Percentiles rank a stretch among this genome's conserved stretches.
phyloP scores from a whole-genome alignment of 2,797 vertebrate genomes.

The Enteromius viviparus region DNA sequence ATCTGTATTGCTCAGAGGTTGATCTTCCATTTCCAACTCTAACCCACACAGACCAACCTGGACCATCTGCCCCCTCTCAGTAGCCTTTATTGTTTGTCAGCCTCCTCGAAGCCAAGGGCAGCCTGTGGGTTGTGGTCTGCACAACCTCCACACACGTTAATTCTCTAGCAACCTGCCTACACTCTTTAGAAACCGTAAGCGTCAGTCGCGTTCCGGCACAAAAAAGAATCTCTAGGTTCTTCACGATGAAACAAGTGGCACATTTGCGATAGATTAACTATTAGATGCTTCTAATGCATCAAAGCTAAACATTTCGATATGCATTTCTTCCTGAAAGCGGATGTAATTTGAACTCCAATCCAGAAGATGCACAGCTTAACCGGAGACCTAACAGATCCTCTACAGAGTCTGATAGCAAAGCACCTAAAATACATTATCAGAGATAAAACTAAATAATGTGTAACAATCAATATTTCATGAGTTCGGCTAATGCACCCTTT shows the following conservation, averaged over 20 bases:
- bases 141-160: constrained; percentile 30
- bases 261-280: neutral
- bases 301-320: neutral
- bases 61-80: constrained; percentile 33
- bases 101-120: constrained; percentile 46
- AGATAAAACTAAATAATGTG: constrained; percentile 52
- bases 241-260: neutral
- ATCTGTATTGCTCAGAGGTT: constrained; percentile 8
- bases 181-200: neutral
- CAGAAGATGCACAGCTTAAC: constrained; percentile 14
- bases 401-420: constrained; percentile 45
- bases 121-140: constrained; percentile 31
- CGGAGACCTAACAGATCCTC: constrained; percentile 13
- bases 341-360: constrained; percentile 47
- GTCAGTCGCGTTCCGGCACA: constrained; percentile 1
- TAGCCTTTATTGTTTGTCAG: constrained; percentile 48
- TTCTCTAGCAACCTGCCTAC: constrained; percentile 38
- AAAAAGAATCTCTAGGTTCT: neutral
- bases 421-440: constrained; percentile 55
- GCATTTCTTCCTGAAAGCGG: constrained; percentile 35
- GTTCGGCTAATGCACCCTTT: constrained; percentile 54
- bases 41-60: constrained; percentile 11
- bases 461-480: constrained; percentile 60
- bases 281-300: constrained; percentile 16
- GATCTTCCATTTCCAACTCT: constrained; percentile 14